A percentile compares a stretch with the other conserved stretches of the same genome.
Conservation (phyloP, 1,140 invertebrate genomes). For the Drosophila pectinifera region DNA sequence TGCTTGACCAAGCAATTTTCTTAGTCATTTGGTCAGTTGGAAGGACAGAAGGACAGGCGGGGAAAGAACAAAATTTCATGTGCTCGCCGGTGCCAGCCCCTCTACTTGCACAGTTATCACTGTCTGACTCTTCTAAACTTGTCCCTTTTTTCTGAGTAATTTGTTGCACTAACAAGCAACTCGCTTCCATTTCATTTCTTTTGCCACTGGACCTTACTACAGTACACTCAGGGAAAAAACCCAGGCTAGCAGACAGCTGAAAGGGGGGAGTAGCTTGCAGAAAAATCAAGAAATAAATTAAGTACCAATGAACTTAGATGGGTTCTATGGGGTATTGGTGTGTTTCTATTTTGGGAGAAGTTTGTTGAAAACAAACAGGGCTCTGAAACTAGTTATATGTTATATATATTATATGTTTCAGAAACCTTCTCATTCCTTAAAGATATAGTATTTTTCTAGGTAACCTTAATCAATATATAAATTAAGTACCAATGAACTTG, state of each 20-base stretch:
- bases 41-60: not conserved
- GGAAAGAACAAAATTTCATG: conserved; percentile 19
- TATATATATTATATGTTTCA: too few relatives aligned
- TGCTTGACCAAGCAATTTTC: conserved; percentile 75
- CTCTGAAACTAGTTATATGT: too few relatives aligned
- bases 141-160: conserved; percentile 63
- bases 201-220: conserved; percentile 36
- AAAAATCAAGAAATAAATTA: not conserved
- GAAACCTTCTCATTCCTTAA: too few relatives aligned
- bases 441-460: too few relatives aligned
- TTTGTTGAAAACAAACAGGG: too few relatives aligned
- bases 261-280: not conserved
- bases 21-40: conserved; percentile 67
- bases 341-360: too few relatives aligned
- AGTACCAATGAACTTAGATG: not conserved
- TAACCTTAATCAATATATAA: too few relatives aligned
- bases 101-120: conserved; percentile 2
- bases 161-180: conserved; percentile 76
- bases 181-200: conserved; percentile 64
- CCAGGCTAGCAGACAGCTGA: too few relatives aligned
- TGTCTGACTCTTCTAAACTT: conserved; percentile 14
- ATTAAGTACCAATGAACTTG: too few relatives aligned
- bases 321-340: too few relatives aligned
- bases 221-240: not conserved
- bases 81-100: conserved; percentile 2